Evolutionary conservation across 1,140 invertebrate genomes (phyloP).

Genomic region (Hyles euphorbiae): DNA sequence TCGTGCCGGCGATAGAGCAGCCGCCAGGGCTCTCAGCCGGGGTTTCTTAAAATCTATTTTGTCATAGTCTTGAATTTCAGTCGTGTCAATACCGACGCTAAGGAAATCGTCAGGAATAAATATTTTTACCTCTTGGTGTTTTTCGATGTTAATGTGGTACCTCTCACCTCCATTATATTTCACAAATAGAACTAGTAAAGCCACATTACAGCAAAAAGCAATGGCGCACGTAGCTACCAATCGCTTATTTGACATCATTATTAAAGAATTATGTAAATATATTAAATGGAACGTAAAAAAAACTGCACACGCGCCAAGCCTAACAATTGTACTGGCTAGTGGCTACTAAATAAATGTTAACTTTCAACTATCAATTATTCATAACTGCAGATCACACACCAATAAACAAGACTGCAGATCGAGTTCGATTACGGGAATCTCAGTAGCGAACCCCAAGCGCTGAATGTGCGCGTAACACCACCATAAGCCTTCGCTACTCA

Average conservation of each 20-base stretch:
- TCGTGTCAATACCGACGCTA: conserved; percentile 67
- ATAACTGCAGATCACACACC: no score
- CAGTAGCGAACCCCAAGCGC: no score
- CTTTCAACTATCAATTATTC: no score
- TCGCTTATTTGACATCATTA: conserved; percentile 62
- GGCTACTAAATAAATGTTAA: no score
- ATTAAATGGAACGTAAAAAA: no score
- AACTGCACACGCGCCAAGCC: no score
- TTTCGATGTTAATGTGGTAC: conserved; percentile 52
- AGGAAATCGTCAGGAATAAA: conserved; percentile 55
- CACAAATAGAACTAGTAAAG: conserved; percentile 47
- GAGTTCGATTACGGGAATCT: no score
- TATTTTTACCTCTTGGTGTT: conserved; percentile 37
- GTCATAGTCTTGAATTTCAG: conserved; percentile 52
- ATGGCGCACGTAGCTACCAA: conserved; percentile 50
- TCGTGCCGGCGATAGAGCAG: conserved; percentile 77
- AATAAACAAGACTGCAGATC: no score
- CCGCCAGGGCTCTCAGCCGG: conserved; percentile 75
- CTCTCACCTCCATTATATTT: conserved; percentile 51
- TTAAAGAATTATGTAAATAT: conserved; percentile 6
- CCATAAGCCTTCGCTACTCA: no score
- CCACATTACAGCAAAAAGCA: conserved; percentile 50
- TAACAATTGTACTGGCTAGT: no score
- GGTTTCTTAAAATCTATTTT: conserved; percentile 53
- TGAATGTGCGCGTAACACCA: no score